Base-by-base conservation (phyloP, 2,113 vertebrate species). In the Australoheros scitulus region DNA sequence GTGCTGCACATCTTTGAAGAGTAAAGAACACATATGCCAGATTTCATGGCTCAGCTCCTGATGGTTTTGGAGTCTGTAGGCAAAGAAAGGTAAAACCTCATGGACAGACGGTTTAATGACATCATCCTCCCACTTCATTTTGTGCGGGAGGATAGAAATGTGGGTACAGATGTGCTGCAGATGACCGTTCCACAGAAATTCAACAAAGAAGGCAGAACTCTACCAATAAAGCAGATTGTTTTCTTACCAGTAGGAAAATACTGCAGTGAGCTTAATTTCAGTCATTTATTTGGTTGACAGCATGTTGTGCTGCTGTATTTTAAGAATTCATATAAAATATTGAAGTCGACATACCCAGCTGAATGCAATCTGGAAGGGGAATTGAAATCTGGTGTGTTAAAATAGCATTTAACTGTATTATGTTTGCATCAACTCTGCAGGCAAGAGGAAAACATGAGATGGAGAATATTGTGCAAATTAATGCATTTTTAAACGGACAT, bases 271-370 rank as follows among this genome's bases (percentile, higher is more conserved):
- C 8, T 26, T 26, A 18, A 47, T 47, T 0, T 47, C 64, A 68
- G 11, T 47, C 47, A 68, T 18, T 17, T 47, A 68, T 68, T 68
- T 68, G 38, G 24, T 26, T 68, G 41, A 26, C 43, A 68, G 47
- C 41, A 68, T 26, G 47, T 0, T 3, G 41, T 70, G 43, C 13
- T 47, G 11, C 4, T 47, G 43, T 5, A 47, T 47, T 7, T 0
- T 50, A 29, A 29, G 22, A 29, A 2, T 70, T 70, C 0, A 68
- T 47, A 29, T 68, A 50, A 68, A 68, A 68, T 68, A 50, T 0
- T 2, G 41, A 50, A 68, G 22, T 10, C 13, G 15, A 41, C 2
- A 50, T 1, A 1, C 24, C 10, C 17, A 5, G 22, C 17, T 29
- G 41, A 68, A 43, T 68, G 41, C 64, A 50, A 68, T 50, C 18